phyloP scores from a whole-genome alignment of 2,888 invertebrate species.

The Strigamia crassipes region DNA sequence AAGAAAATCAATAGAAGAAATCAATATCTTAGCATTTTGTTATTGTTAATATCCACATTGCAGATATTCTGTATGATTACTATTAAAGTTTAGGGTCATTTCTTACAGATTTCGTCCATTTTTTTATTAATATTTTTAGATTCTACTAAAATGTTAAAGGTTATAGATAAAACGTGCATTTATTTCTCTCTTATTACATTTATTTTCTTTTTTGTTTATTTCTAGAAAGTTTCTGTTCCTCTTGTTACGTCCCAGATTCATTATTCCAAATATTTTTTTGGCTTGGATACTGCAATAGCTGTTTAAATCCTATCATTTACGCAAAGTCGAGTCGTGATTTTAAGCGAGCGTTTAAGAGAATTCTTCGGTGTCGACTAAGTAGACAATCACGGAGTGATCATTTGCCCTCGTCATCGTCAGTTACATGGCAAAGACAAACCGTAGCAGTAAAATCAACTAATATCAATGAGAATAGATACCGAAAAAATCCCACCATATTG shows the following conservation, averaged over 20 bases:
- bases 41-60: too few species aligned
- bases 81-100: too few species aligned
- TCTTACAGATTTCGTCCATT: too few species aligned
- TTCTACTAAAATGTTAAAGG: too few species aligned
- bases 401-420: not conserved
- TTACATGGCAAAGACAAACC: not conserved
- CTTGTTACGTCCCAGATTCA: slow-evolving; percentile 63
- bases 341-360: slow-evolving; percentile 62
- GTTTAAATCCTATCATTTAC: slow-evolving; percentile 71
- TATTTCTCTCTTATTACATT: too few species aligned
- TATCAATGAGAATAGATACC: not conserved
- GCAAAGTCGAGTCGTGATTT: slow-evolving; percentile 65
- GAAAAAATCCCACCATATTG: not conserved
- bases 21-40: too few species aligned
- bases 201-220: slow-evolving; percentile 49
- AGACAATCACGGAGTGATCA: slow-evolving; percentile 21
- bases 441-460: not conserved
- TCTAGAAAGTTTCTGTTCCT: slow-evolving; percentile 62
- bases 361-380: slow-evolving; percentile 57
- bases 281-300: slow-evolving; percentile 71
- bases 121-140: too few species aligned
- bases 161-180: too few species aligned
- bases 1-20: too few species aligned
- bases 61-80: too few species aligned
- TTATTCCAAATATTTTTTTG: slow-evolving; percentile 70